phyloP scores from a whole-genome alignment of 2,113 vertebrate genomes.

The Channa maculata region DNA sequence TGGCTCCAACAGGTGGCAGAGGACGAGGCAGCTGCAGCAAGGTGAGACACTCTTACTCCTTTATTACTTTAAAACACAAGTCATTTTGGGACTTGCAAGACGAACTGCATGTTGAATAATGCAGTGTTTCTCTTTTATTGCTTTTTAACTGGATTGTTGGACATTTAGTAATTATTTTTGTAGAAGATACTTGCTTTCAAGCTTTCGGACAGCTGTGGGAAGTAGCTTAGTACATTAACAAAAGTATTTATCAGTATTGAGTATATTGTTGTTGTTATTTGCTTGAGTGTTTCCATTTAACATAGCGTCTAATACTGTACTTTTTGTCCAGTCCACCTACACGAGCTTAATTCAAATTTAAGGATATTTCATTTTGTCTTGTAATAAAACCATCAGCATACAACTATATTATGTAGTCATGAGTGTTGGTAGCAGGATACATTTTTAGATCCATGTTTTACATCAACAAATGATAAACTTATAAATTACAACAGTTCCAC shows the following conservation, averaged over 20 bases:
- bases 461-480: no score
- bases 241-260: not conserved
- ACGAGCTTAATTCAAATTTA: no score
- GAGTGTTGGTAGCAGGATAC: no score
- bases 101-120: not conserved
- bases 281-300: no score
- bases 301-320: no score
- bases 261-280: no score
- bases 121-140: not conserved
- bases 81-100: not conserved
- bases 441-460: no score
- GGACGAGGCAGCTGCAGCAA: slow-evolving; percentile 59
- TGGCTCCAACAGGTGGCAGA: slow-evolving; percentile 76
- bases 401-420: no score
- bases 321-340: no score
- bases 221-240: not conserved
- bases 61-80: not conserved
- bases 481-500: no score
- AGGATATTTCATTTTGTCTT: no score
- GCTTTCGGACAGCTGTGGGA: not conserved
- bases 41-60: slow-evolving; percentile 66
- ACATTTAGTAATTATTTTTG: not conserved
- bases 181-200: not conserved
- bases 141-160: not conserved
- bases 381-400: no score